Base-by-base conservation (phyloP, 2,888 invertebrate genomes). In the Pristionchus mayeri region DNA sequence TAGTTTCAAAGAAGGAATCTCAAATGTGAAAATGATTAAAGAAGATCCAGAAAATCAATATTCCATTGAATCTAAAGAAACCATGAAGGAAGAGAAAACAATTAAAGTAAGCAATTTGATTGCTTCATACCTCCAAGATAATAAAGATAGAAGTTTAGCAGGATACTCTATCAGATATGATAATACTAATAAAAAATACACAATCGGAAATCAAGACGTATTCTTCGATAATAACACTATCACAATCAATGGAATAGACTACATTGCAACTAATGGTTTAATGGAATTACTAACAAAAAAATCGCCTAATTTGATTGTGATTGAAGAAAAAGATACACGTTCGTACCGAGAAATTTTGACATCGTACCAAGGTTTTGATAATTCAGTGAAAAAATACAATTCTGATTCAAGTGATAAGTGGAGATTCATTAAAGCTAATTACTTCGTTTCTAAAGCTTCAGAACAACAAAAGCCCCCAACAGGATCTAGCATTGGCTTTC, bases 371-470 rank as follows among this genome's bases (percentile, higher is more conserved):
- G 75, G 71, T 34, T 88, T 88, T 86, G 86, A 88, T 85, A 86
- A 85, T 81, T 83, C 37, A 24, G 21, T 37, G 63, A 88, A 88
- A 86, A 86, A 85, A 85, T 88, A 87, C 82, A 88, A 88, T 88
- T 57, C 88, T 76, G 88, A 88, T 88, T 48, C 88, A 44, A 88
- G 87, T 87, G 87, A 88, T 86, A 88, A 88, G 84, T 88, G 88
- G 87, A 88, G 87, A 82, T 88, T 87, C 83, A 88, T 88, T 24
- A 88, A 88, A 78, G 83, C 44, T 48, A 86, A 88, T 57, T 86
- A 86, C 80, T 88, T 88, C 85, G 81, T 67, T 21, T 18, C 85
- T 9, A 87, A 87, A 30, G 1, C 60, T 3, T 16, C 9, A 11
- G 18, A 11, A 13, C 54, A 54, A 21, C 54, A 21, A 54, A n/a